Base-by-base conservation (phyloP, 2,888 invertebrate genomes). In the Caenorhabditis drosophilae region DNA sequence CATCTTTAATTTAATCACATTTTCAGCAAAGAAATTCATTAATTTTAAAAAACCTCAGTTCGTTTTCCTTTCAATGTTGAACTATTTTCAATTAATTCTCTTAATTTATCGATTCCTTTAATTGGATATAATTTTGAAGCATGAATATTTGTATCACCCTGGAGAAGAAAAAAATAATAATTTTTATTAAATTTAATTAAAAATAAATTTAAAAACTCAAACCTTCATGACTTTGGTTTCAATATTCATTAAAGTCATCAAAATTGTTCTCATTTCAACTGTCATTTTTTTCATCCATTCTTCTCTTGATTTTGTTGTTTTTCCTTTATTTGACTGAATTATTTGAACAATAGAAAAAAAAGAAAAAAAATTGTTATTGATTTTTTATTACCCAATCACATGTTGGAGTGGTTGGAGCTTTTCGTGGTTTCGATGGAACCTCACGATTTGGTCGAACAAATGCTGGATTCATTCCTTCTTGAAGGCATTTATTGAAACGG, bases 371-470 rank as follows among this genome's bases (percentile, higher is more conserved):
- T n/a, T 54, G 27, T 55, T 25, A 23, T 41, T 23, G n/a, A n/a
- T 45, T 44, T n/a, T 25, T 22, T 35, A 7, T 20, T 12, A 20
- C 44, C 15, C 48, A 47, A 12, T 67, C 63, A 20, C 54, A 57
- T 1, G 46, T 11, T 11, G 52, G 59, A 11, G 55, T 55, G 15
- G 66, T 25, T 34, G 61, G 36, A 0, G 62, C 48, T 51, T 70
- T 72, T 16, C 69, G 49, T 11, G 66, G 69, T 27, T 60, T 54
- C 22, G 64, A 63, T 16, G 73, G 74, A 7, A 73, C 64, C 38
- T 79, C 78, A 2, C 80, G 75, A 60, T 80, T 80, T 15, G 80
- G 80, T 2, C 80, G 71, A 11, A 80, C 80, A n/a, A 76, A 72
- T 11, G 73, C 71, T 9, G 81, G 81, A 34, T 77, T 74, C 81